Evolutionary conservation across 1,140 invertebrate species (phyloP).

Genomic region (Harlomillsia oculata): DNA sequence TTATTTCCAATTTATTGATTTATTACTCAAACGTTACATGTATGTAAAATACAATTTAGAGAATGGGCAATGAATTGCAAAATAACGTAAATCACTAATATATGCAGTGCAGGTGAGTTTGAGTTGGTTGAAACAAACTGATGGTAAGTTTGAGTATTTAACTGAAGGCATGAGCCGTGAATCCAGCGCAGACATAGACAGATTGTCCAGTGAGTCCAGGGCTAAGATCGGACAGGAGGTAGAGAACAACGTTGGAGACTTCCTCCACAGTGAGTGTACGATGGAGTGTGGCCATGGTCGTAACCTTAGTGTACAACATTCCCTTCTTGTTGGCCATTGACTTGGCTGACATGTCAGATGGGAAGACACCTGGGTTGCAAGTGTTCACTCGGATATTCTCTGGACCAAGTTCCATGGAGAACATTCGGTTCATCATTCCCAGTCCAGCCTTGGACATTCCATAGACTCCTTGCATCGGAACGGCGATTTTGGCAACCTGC

Average conservation of each 20-base stretch:
- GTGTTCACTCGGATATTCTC: constrained; percentile 18
- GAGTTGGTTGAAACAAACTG: too few species aligned
- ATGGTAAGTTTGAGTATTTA: too few species aligned
- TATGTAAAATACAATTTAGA: too few species aligned
- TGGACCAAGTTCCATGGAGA: constrained; percentile 15
- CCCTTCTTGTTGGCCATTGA: neutral
- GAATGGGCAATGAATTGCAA: too few species aligned
- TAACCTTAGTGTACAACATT: neutral
- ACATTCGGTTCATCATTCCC: neutral
- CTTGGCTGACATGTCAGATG: neutral
- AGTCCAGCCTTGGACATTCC: neutral
- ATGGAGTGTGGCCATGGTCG: neutral
- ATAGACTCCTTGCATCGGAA: neutral
- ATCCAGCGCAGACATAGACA: neutral
- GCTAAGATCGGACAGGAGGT: neutral
- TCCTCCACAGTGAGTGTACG: neutral
- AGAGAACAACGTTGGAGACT: neutral
- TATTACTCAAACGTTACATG: too few species aligned
- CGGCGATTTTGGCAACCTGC: neutral
- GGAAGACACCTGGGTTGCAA: constrained; percentile 4
- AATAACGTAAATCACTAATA: too few species aligned
- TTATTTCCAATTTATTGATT: too few species aligned
- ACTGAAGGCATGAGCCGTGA: too few species aligned
- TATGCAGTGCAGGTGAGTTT: too few species aligned
- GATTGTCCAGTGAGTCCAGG: neutral